Base-by-base conservation (phyloP, 2,113 vertebrate genomes). In the Peromyscus polionotus region DNA sequence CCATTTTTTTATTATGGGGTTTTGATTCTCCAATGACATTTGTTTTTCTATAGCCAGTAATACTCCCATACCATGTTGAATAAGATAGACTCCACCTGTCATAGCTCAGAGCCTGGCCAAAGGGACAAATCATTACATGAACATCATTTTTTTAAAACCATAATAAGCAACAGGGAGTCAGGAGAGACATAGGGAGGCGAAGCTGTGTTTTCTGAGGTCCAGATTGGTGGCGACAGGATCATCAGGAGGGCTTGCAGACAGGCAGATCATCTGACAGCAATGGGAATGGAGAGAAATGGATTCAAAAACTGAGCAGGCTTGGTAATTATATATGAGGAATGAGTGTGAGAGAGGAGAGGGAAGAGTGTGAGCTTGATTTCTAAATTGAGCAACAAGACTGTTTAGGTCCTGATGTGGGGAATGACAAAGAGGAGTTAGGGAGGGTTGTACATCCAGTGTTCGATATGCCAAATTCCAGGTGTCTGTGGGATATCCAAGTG, bases 1-100 rank as follows among this genome's bases (percentile, higher is more conserved):
- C 11, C 20, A 67, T 26, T 76, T 24, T 95, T 84, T 67, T n/a
- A 67, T n/a, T 77, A 42, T 33, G 80, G 0, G 67, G 10, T 8
- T 67, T 61, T 88, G 81, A 90, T 88, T 88, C 85, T 31, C 42
- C 51, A 94, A 1, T 70, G 31, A 54, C 6, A 88, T 36, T 87
- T 67, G 54, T n/a, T 96, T 80, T 92, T 61, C 84, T 7, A 81
- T 65, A 80, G 20, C 39, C 17, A 65, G 57, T 81, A 93, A 70
- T 16, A 36, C 22, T 16, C 4, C 33, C 11, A 24, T 45, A 22
- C 3, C 10, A 2, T 48, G 0, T 73, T 93, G 13, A 89, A 22
- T 61, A 79, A 94, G 45, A 63, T 33, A 93, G 14, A n/a, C 91
- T 91, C 79, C 76, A 45, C 31, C 22, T 90, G 1, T 79, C 31